These are phyloP conservation scores for Chlamydotis undulata DNA, from an alignment of 2,113 vertebrate species.

Conservation along the genomic window DNA sequence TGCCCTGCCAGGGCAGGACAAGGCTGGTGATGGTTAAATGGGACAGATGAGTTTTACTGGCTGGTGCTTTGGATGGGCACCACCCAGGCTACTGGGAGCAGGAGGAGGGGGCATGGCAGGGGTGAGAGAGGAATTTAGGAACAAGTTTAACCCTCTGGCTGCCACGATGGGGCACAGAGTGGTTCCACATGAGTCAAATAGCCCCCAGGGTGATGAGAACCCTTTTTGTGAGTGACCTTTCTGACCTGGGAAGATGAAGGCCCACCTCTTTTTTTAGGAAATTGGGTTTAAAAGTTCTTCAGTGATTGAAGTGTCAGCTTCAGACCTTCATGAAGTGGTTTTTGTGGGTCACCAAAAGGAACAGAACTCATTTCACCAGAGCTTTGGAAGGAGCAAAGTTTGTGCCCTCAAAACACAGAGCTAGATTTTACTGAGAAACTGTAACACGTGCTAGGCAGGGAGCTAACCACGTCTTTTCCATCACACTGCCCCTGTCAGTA, in stretches of 20 bases:
- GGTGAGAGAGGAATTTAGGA: background rate
- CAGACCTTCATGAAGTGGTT: background rate
- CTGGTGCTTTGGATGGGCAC: background rate
- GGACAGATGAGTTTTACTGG: background rate
- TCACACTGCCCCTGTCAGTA: background rate
- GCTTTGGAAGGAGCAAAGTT: background rate
- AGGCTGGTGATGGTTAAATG: background rate
- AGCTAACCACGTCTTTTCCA: accelerated
- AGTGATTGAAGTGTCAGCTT: background rate
- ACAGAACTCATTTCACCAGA: background rate
- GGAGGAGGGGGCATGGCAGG: background rate
- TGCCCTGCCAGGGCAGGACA: background rate
- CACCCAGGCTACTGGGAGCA: background rate
- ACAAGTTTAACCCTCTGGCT: background rate
- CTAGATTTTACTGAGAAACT: background rate
- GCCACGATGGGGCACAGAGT: background rate
- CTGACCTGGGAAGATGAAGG: background rate
- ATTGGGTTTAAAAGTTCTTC: background rate
- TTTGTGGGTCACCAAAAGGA: background rate
- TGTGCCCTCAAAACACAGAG: accelerated
- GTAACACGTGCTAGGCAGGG: accelerated
- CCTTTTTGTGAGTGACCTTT: background rate
- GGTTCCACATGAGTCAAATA: background rate
- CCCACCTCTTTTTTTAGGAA: background rate
- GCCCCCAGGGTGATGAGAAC: background rate